Evolutionary conservation across 2,797 vertebrate species (phyloP).

Genomic region (Ctenopoma multispine): DNA sequence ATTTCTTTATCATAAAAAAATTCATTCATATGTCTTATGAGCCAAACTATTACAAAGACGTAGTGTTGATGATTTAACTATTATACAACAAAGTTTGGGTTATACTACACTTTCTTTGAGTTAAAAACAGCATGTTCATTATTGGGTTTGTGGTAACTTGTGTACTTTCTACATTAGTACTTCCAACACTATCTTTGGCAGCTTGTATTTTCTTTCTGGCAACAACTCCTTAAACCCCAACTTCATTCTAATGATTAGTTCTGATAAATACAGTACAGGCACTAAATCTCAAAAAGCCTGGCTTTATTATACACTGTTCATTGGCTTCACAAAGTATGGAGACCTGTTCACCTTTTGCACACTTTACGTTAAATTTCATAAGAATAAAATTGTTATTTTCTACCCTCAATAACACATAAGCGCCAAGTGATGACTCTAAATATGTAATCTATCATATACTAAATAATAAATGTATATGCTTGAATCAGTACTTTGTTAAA

Average conservation of each 20-base stretch:
- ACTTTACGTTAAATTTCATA: too few species aligned
- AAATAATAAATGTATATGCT: neutral
- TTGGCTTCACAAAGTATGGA: neutral
- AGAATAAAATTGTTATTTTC: neutral
- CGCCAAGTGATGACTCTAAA: neutral
- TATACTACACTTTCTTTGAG: slow-evolving; percentile 18
- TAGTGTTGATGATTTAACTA: slow-evolving; percentile 36
- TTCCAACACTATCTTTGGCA: slow-evolving; percentile 78
- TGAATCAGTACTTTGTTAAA: neutral
- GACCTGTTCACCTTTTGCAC: neutral
- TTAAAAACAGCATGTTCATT: slow-evolving; percentile 44
- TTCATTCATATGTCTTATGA: slow-evolving; percentile 50
- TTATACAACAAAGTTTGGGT: slow-evolving; percentile 57
- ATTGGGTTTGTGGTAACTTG: slow-evolving; percentile 29
- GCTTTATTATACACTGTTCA: neutral
- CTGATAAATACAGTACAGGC: slow-evolving; percentile 11
- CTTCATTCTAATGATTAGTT: slow-evolving; percentile 35
- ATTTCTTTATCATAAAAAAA: slow-evolving; percentile 63
- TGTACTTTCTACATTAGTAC: slow-evolving; percentile 38
- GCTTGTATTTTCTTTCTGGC: slow-evolving; percentile 60
- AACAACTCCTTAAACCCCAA: slow-evolving; percentile 30
- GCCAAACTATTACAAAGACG: slow-evolving; percentile 67
- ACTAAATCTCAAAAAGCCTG: neutral
- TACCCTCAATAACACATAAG: neutral
- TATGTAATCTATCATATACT: neutral